phyloP scores from a whole-genome alignment of 2,113 vertebrate genomes.

The Corydoras sp. region DNA sequence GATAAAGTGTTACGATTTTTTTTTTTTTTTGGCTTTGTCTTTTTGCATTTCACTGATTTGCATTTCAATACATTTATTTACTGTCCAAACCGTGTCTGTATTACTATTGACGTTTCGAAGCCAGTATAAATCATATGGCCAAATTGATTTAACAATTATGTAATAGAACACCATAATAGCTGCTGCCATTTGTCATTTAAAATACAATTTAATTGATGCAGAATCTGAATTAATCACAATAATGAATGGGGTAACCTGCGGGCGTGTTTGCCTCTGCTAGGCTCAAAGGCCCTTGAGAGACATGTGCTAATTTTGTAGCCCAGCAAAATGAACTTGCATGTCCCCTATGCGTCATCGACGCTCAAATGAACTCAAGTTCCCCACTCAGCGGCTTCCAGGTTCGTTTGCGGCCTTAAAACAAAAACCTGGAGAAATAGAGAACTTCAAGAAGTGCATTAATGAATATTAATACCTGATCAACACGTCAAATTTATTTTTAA shows the following conservation, averaged over 20 bases:
- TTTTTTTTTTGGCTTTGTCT: too few relatives aligned
- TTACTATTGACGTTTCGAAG: conserved; percentile 52
- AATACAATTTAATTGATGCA: conserved; percentile 62
- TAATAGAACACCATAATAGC: conserved; percentile 62
- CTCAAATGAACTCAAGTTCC: not conserved
- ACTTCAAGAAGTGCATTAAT: too few relatives aligned
- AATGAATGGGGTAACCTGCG: conserved; percentile 51
- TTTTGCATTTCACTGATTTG: conserved; percentile 30
- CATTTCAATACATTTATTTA: not conserved
- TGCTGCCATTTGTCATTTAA: conserved; percentile 64
- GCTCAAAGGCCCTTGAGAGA: conserved; percentile 28
- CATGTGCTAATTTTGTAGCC: conserved; percentile 36
- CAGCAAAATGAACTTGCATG: conserved; percentile 32
- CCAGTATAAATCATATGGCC: conserved; percentile 59
- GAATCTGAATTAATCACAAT: conserved; percentile 62
- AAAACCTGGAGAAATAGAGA: not conserved
- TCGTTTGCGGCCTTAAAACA: conserved; percentile 5
- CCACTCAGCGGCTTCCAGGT: not conserved
- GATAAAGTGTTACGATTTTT: too few relatives aligned
- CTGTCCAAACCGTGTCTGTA: conserved; percentile 41
- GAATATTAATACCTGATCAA: too few relatives aligned
- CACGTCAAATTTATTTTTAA: too few relatives aligned
- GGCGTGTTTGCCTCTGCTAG: conserved; percentile 40
- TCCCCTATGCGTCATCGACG: conserved; percentile 22
- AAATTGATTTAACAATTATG: conserved; percentile 61